A percentile compares a stretch with the other conserved stretches of the same genome.
Evolutionary conservation across 2,113 vertebrate genomes (phyloP).

Genomic region (Accipiter virgatus): DNA sequence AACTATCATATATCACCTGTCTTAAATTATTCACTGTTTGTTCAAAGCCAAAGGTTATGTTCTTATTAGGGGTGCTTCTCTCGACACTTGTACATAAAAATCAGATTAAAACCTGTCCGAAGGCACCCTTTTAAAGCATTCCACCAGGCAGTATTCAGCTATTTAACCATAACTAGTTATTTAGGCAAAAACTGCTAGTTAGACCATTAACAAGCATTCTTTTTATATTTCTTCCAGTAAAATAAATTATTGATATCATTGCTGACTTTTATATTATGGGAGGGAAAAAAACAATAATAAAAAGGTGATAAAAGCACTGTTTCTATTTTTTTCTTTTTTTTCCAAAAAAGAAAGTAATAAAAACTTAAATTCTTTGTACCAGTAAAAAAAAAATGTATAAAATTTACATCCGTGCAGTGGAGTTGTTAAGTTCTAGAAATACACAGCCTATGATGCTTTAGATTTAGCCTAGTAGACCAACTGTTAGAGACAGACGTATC

Average conservation of each 20-base stretch:
- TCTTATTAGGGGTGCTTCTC: conserved; percentile 72
- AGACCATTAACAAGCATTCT: conserved; percentile 86
- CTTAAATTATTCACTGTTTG: conserved; percentile 81
- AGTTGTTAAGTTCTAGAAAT: conserved; percentile 92
- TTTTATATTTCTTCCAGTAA: conserved; percentile 95
- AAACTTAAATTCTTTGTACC: conserved; percentile 87
- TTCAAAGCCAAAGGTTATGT: conserved; percentile 91
- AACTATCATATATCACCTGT: conserved; percentile 75
- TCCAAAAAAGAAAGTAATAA: conserved; percentile 85
- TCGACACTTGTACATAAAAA: conserved; percentile 73
- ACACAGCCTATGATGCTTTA: conserved; percentile 90
- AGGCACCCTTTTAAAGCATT: conserved; percentile 78
- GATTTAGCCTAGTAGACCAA: conserved; percentile 90
- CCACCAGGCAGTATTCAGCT: conserved; percentile 83
- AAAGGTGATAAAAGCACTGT: conserved; percentile 84
- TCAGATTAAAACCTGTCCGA: conserved; percentile 77
- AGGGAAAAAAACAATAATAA: conserved; percentile 85
- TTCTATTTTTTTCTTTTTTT: conserved; percentile 91
- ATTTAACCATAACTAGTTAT: conserved; percentile 83
- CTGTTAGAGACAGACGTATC: conserved; percentile 88
- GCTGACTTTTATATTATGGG: conserved; percentile 94
- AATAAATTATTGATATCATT: conserved; percentile 93
- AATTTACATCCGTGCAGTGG: conserved; percentile 94
- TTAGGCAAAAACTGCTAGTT: conserved; percentile 83
- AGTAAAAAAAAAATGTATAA: conserved; percentile 84